Evolutionary conservation across 1,140 invertebrate genomes (phyloP).

Genomic region (Pseudomyrmex sp.): DNA sequence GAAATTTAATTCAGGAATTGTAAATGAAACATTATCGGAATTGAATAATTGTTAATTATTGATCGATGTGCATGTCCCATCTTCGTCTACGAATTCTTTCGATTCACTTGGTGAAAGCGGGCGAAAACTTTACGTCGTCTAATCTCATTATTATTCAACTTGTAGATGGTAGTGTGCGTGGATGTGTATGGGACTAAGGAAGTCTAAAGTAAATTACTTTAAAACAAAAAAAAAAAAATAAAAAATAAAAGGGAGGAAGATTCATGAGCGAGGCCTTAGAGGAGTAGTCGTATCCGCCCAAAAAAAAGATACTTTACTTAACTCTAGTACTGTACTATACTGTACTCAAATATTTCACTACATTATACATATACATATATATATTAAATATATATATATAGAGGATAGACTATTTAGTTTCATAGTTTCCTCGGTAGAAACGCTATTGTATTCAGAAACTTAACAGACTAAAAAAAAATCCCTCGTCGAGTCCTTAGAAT

Average conservation of each 20-base stretch:
- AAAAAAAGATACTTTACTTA: conserved; percentile 75
- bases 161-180: conserved; percentile 75
- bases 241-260: conserved; percentile 65
- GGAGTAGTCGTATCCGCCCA: conserved; percentile 85
- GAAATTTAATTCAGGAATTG: conserved; percentile 71
- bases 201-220: conserved; percentile 34
- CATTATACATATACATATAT: conserved; percentile 73
- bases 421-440: conserved; percentile 76
- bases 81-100: conserved; percentile 70
- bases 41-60: conserved; percentile 71
- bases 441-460: conserved; percentile 61
- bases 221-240: not conserved
- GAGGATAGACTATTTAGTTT: conserved; percentile 78
- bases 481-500: conserved; percentile 64
- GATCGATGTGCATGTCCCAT: conserved; percentile 52
- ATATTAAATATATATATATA: conserved; percentile 69
- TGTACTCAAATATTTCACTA: conserved; percentile 71
- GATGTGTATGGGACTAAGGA: conserved; percentile 73
- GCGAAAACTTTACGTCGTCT: conserved; percentile 65
- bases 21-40: conserved; percentile 74
- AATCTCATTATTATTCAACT: conserved; percentile 73
- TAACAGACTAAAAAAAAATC: conserved; percentile 63
- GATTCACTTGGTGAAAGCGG: conserved; percentile 71
- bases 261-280: conserved; percentile 85
- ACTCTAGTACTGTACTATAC: conserved; percentile 61